Evolutionary conservation across 2,113 vertebrate species (phyloP), one percentile per base, ranked within the genome.

Genomic region (Silurus asotus): DNA sequence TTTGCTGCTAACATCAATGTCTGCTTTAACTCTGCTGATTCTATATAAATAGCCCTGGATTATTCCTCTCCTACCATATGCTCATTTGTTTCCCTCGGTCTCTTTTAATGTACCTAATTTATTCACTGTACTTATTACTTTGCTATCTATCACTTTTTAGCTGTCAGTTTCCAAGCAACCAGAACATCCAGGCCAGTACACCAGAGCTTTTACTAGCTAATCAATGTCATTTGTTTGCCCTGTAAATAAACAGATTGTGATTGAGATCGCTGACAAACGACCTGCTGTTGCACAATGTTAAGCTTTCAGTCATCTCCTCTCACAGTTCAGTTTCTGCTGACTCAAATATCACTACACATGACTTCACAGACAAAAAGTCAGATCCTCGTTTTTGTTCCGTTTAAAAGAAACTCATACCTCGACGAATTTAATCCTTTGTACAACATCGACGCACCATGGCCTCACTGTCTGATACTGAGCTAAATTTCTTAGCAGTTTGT

Each of bases 401-500:
- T 56, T 4, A 9, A 17, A 48, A 51, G 23, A 13, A 53, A 23
- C 45, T 10, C 37, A 49, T 20, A 45, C 70, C 69, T 49, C 48
- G 19, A 4, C 17, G 49, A 74, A 49, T 0, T 5, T 8, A 74
- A 74, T 49, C 28, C 8, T 17, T 48, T 0, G 9, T 56, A 13
- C 55, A 61, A 58, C 55, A 53, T 20, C 28, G 69, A 59, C 53
- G 7, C n/a, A 51, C 14, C 45, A 61, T 61, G 28, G 45, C 17
- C 0, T 51, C 37, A 25, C 10, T 48, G 45, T 56, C 23, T 48
- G 37, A 72, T 58, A 85, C 56, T 58, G 70, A 84, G 77, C 74
- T 65, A 56, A 79, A 84, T 70, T 51, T 74, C 59, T 83, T 85
- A 69, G 77, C 74, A 80, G 10, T 79, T 58, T 10, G 25, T 69